Percentiles rank a stretch among this genome's conserved stretches.
Evolutionary conservation across 1,140 invertebrate species (phyloP).

Genomic region (Venturia canescens): DNA sequence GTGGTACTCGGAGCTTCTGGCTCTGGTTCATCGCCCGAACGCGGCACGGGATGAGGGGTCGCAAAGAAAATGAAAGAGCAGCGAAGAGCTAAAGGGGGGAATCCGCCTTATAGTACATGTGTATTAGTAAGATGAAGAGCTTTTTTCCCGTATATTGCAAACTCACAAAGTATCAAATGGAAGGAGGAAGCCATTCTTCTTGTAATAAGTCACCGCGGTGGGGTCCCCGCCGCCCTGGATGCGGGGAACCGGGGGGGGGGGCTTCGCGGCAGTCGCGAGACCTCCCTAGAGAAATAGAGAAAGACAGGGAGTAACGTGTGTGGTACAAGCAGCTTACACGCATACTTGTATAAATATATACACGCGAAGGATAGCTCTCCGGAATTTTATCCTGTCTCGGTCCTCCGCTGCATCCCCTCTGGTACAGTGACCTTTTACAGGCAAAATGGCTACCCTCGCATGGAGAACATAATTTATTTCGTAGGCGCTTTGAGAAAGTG

Average conservation of each 20-base stretch:
- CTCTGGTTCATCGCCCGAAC: background rate
- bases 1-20: background rate
- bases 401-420: background rate
- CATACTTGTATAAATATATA: background rate
- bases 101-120: conserved; percentile 43
- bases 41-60: background rate
- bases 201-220: conserved; percentile 45
- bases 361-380: background rate
- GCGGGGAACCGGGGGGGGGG: background rate
- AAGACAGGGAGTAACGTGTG: conserved; percentile 21
- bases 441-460: conserved; percentile 41
- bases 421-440: conserved; percentile 46
- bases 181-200: conserved; percentile 47
- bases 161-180: conserved; percentile 48
- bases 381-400: conserved; percentile 33
- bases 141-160: conserved; percentile 46
- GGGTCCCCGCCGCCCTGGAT: background rate
- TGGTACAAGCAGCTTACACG: background rate
- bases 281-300: background rate
- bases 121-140: conserved; percentile 48
- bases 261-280: background rate
- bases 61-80: conserved; percentile 31
- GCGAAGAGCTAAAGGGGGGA: conserved; percentile 24
- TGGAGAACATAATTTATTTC: conserved; percentile 44
- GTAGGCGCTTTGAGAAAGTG: conserved; percentile 9